Percentiles rank a stretch among this genome's conserved stretches.
Conservation (phyloP, 2,888 invertebrate species). For the Dendrolimus houi region DNA sequence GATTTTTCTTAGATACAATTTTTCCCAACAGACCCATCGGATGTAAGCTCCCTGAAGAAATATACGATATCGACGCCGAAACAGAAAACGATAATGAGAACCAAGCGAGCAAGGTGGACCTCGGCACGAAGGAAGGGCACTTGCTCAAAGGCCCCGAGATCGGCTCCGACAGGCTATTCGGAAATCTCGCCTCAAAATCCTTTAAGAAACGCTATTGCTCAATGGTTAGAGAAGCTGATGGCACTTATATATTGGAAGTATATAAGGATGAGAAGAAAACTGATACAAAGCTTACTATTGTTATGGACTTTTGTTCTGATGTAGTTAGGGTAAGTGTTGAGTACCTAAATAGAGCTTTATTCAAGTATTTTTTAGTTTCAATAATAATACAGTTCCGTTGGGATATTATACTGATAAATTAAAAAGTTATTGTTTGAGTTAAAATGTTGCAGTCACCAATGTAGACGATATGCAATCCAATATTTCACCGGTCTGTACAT, state of each 20-base stretch:
- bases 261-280: slow-evolving; percentile 95
- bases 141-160: slow-evolving; percentile 94
- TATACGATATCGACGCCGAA: slow-evolving; percentile 93
- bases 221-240: slow-evolving; percentile 92
- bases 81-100: slow-evolving; percentile 87
- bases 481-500: too few species aligned
- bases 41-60: slow-evolving; percentile 80
- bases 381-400: too few species aligned
- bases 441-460: too few species aligned
- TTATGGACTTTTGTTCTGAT: slow-evolving; percentile 95
- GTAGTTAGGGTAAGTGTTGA: slow-evolving; percentile 81
- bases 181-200: slow-evolving; percentile 93
- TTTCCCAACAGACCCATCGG: slow-evolving; percentile 44
- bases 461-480: too few species aligned
- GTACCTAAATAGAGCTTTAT: too few species aligned
- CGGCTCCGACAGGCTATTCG: slow-evolving; percentile 92
- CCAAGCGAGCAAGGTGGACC: slow-evolving; percentile 80
- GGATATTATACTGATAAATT: too few species aligned
- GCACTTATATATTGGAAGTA: slow-evolving; percentile 92
- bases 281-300: slow-evolving; percentile 93
- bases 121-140: slow-evolving; percentile 93
- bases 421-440: too few species aligned
- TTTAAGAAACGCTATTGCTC: slow-evolving; percentile 94
- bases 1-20: neutral
- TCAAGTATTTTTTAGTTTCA: too few species aligned